These are phyloP conservation scores for Clarias fuscus DNA, from an alignment of 2,797 vertebrate genomes.

Conservation along the genomic window DNA sequence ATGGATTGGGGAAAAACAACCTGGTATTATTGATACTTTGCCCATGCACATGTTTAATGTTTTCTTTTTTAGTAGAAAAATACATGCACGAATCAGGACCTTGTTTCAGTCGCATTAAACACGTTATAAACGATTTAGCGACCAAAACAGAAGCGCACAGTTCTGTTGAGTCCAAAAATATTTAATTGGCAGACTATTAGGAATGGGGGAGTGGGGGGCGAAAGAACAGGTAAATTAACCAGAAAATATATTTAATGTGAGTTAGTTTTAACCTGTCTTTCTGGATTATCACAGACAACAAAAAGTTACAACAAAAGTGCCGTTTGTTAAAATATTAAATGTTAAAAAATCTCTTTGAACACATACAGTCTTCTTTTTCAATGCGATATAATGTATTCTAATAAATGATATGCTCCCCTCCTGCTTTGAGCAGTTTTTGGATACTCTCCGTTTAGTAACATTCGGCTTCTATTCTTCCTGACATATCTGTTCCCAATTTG, in stretches of 20 bases:
- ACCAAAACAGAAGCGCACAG: not conserved
- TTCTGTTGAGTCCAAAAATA: not conserved
- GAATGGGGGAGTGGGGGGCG: too few species aligned
- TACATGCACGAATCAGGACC: not conserved
- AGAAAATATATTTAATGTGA: not conserved
- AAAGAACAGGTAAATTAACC: not conserved
- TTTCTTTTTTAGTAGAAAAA: constrained; percentile 22
- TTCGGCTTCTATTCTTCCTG: not conserved
- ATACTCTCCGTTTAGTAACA: not conserved
- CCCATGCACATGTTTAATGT: constrained; percentile 1
- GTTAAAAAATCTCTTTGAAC: not conserved
- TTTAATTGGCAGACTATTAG: not conserved
- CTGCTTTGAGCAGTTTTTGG: not conserved
- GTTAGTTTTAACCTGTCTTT: not conserved
- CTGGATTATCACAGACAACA: not conserved
- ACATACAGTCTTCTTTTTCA: not conserved
- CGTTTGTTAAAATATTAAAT: not conserved
- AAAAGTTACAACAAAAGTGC: not conserved
- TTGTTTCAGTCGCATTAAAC: not conserved
- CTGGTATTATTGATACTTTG: constrained; percentile 27
- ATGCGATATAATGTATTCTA: not conserved
- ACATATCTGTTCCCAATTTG: constrained; percentile 5
- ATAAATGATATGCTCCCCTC: not conserved
- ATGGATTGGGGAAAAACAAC: constrained; percentile 27
- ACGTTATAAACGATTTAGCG: not conserved